Evolutionary conservation across 2,113 vertebrate species (phyloP).

Genomic region (Ardeotis arabs): DNA sequence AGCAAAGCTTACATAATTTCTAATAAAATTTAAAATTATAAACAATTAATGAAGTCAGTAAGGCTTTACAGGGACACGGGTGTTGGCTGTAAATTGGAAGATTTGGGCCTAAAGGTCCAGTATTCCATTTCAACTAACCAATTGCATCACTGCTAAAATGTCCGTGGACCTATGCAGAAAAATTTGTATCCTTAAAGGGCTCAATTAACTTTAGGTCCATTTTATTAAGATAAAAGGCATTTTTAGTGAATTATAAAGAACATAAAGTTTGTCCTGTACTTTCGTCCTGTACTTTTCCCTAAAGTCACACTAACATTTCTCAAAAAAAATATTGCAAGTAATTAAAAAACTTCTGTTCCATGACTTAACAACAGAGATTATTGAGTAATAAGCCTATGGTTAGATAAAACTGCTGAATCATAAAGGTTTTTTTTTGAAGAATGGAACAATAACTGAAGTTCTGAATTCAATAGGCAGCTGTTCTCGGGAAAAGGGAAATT

Average conservation of each 20-base stretch:
- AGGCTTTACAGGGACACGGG: neutral
- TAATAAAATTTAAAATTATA: neutral
- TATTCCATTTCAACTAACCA: neutral
- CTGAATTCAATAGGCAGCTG: neutral
- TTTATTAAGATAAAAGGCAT: slow-evolving; percentile 38
- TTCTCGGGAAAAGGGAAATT: slow-evolving; percentile 3
- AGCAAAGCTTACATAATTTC: neutral
- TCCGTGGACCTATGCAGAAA: neutral
- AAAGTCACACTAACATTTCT: slow-evolving; percentile 11
- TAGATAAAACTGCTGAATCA: slow-evolving; percentile 53
- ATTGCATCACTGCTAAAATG: neutral
- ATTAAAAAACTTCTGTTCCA: slow-evolving; percentile 48
- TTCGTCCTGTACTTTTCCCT: slow-evolving; percentile 40
- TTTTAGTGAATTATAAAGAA: slow-evolving; percentile 31
- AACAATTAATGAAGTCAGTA: neutral
- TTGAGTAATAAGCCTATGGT: slow-evolving; percentile 41
- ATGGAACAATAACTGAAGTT: slow-evolving; percentile 19
- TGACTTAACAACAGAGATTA: slow-evolving; percentile 49
- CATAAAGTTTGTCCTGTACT: slow-evolving; percentile 15
- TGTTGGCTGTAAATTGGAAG: neutral
- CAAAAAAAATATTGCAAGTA: slow-evolving; percentile 17
- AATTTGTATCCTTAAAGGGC: neutral
- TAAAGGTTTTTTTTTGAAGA: neutral
- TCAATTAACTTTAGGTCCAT: slow-evolving; percentile 20
- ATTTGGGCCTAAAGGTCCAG: neutral